phyloP scores from a whole-genome alignment of 2,797 vertebrate genomes.

The Leptatherina wallacei region DNA sequence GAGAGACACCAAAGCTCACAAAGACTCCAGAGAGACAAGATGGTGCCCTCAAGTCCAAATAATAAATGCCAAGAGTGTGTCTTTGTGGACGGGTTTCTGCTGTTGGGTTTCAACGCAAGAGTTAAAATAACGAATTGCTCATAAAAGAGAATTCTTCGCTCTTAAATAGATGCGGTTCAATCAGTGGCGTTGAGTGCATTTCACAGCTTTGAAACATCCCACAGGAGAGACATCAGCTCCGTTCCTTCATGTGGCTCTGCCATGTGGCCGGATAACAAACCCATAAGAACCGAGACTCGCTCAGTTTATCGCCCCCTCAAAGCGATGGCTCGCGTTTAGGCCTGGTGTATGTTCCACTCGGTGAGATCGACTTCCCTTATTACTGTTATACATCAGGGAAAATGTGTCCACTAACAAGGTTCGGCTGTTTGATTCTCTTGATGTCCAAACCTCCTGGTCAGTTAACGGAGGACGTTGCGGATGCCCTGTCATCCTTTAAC shows the following conservation, averaged over 20 bases:
- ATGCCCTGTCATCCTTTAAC: neutral
- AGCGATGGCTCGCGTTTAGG: conserved; percentile 1
- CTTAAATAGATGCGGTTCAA: conserved; percentile 25
- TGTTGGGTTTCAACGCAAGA: conserved; percentile 26
- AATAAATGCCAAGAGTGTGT: conserved; percentile 48
- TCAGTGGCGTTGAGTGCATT: conserved; percentile 11
- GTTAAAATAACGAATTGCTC: conserved; percentile 54
- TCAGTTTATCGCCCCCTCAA: neutral
- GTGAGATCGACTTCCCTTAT: conserved; percentile 22
- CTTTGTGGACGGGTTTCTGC: conserved; percentile 19
- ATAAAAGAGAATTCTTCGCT: conserved; percentile 35
- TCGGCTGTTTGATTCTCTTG: conserved; percentile 8
- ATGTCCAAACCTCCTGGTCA: neutral
- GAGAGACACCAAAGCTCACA: conserved; percentile 41
- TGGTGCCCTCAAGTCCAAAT: conserved; percentile 47
- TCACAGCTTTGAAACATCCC: conserved; percentile 8
- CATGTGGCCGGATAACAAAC: conserved; percentile 5
- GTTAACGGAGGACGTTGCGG: neutral
- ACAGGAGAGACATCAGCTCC: conserved; percentile 15
- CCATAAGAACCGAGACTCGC: neutral
- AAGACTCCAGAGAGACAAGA: conserved; percentile 37
- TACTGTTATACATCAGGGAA: conserved; percentile 28
- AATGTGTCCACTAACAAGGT: conserved; percentile 5
- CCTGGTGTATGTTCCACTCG: neutral
- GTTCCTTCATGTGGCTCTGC: neutral